Conservation (phyloP, 2,888 invertebrate species). For the Drosophila parthenogenetica region DNA sequence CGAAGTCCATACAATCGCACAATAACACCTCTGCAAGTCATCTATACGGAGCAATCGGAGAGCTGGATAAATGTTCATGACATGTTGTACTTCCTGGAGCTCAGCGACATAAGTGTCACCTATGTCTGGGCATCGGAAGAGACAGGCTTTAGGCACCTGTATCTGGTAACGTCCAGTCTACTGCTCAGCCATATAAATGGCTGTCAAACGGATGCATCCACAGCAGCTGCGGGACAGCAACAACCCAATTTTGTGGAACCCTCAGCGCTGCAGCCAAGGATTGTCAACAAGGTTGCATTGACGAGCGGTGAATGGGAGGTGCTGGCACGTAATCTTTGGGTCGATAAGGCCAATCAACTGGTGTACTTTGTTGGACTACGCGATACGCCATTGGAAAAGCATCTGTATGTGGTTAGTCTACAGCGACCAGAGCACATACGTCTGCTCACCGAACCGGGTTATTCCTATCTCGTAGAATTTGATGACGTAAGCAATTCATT, state of each 20-base stretch:
- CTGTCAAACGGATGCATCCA: slow-evolving; percentile 76
- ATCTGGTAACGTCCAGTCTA: slow-evolving; percentile 90
- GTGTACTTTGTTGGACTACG: slow-evolving; percentile 96
- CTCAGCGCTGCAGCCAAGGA: slow-evolving; percentile 86
- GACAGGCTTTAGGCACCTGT: slow-evolving; percentile 95
- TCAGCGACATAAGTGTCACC: slow-evolving; percentile 85
- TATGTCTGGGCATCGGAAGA: slow-evolving; percentile 98
- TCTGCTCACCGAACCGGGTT: slow-evolving; percentile 92
- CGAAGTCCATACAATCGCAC: slow-evolving; percentile 83
- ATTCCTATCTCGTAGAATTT: slow-evolving; percentile 93
- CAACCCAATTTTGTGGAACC: slow-evolving; percentile 74
- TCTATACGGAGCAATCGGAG: slow-evolving; percentile 86
- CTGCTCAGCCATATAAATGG: slow-evolving; percentile 85
- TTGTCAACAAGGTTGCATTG: slow-evolving; percentile 89
- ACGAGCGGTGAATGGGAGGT: slow-evolving; percentile 98
- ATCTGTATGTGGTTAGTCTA: slow-evolving; percentile 94
- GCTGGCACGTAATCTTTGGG: slow-evolving; percentile 93
- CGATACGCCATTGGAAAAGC: slow-evolving; percentile 96
- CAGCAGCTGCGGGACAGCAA: slow-evolving; percentile 61
- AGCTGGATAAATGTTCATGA: slow-evolving; percentile 99
- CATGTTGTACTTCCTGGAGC: slow-evolving; percentile 91
- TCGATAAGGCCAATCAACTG: slow-evolving; percentile 91
- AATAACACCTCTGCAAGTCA: slow-evolving; percentile 84
- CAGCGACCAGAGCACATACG: slow-evolving; percentile 90
- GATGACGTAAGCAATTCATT: slow-evolving; percentile 87